These are phyloP conservation scores for Plecturocebus donacophilus DNA, from an alignment of 2,113 vertebrate genomes.

Conservation along the genomic window DNA sequence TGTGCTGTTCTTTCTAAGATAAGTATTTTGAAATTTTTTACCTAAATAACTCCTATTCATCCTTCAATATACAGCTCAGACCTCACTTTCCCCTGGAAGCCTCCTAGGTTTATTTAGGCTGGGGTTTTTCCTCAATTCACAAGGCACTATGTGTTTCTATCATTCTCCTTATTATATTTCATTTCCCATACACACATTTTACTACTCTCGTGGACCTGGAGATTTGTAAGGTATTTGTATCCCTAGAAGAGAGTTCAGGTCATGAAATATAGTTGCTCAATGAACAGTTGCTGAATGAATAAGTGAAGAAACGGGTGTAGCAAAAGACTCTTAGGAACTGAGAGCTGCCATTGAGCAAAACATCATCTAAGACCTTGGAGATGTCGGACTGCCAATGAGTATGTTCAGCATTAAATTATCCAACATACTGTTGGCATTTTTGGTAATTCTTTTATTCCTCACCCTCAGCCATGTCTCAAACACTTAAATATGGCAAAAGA, in stretches of 20 bases:
- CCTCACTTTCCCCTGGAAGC: not conserved
- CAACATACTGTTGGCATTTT: not conserved
- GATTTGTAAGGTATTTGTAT: not conserved
- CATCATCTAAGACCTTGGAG: too few species aligned
- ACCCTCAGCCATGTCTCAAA: slow-evolving; percentile 2
- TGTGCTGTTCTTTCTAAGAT: not conserved
- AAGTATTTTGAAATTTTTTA: not conserved
- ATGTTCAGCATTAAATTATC: not conserved
- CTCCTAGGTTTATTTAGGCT: not conserved
- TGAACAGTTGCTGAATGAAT: not conserved
- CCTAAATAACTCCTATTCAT: not conserved
- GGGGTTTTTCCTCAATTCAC: not conserved
- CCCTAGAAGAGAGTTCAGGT: not conserved
- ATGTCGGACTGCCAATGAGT: not conserved
- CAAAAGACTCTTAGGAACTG: not conserved
- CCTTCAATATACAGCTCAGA: not conserved
- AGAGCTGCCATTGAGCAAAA: not conserved
- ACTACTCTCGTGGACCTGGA: not conserved
- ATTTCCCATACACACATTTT: not conserved
- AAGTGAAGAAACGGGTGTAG: not conserved
- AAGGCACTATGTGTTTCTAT: not conserved
- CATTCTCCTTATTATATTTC: not conserved
- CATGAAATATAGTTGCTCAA: not conserved
- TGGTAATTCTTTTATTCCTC: not conserved
- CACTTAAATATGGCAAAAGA: not conserved